Evolutionary conservation across 92 coral and sea anemone species (phyloP).

Genomic region (Metridium senile): DNA sequence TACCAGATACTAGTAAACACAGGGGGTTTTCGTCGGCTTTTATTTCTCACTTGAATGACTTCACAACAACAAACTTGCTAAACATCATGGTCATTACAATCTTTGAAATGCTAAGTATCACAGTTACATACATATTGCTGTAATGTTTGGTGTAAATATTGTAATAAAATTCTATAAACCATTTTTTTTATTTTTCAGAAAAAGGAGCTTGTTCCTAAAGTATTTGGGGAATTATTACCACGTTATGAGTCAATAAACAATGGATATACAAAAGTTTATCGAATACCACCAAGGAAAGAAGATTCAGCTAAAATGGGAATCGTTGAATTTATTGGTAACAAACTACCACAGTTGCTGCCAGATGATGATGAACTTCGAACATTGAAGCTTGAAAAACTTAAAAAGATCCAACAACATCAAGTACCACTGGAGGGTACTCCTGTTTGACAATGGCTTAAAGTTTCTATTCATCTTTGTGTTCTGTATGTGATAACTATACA

Average conservation of each 20-base stretch:
- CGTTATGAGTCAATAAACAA: conserved; percentile 62
- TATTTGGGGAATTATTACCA: conserved; percentile 90
- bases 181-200: conserved; percentile 45
- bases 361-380: conserved; percentile 73
- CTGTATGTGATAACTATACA: too few relatives aligned
- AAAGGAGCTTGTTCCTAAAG: conserved; percentile 90
- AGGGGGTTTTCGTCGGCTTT: too few relatives aligned
- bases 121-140: too few relatives aligned
- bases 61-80: too few relatives aligned
- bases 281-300: conserved; percentile 89
- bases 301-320: conserved; percentile 98
- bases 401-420: conserved; percentile 47
- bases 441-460: conserved; percentile 61
- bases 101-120: too few relatives aligned
- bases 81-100: too few relatives aligned
- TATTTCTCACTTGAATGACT: too few relatives aligned
- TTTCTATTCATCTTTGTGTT: too few relatives aligned
- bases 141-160: not conserved
- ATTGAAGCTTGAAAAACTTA: conserved; percentile 69
- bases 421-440: conserved; percentile 91
- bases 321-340: conserved; percentile 86
- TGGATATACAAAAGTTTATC: conserved; percentile 88
- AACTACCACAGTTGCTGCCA: conserved; percentile 83
- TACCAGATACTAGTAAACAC: too few relatives aligned
- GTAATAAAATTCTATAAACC: not conserved